Conservation (phyloP, 2,113 vertebrate genomes). For the Chunga burmeisteri region DNA sequence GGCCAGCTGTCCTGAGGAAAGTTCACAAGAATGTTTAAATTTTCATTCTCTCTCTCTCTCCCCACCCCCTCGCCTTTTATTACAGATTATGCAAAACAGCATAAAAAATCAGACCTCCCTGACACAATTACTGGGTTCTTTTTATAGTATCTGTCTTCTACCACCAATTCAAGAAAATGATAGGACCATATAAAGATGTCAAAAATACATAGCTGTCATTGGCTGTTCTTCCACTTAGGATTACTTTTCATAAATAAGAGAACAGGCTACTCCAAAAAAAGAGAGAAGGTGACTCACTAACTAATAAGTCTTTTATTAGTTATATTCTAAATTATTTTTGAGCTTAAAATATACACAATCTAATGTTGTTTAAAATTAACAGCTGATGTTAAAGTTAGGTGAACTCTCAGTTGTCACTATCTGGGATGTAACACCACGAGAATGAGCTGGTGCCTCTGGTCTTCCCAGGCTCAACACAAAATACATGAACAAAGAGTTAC, state of each 20-base stretch:
- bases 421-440: neutral
- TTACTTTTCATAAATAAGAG: neutral
- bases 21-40: neutral
- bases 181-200: neutral
- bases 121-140: neutral
- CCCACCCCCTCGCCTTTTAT: neutral
- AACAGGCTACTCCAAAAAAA: neutral
- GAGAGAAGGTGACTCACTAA: neutral
- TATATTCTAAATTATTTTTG: neutral
- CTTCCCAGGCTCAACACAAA: neutral
- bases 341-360: neutral
- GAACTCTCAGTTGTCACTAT: neutral
- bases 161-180: neutral
- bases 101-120: constrained; percentile 1
- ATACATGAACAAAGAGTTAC: neutral
- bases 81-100: neutral
- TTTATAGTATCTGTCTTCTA: neutral
- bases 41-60: neutral
- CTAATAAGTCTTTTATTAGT: neutral
- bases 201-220: neutral
- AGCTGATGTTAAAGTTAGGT: neutral
- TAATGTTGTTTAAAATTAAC: neutral
- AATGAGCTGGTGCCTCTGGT: neutral
- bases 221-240: neutral
- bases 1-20: neutral